Evolutionary conservation across 1,140 invertebrate genomes (phyloP).

Genomic region (Zaprionus camerounensis): DNA sequence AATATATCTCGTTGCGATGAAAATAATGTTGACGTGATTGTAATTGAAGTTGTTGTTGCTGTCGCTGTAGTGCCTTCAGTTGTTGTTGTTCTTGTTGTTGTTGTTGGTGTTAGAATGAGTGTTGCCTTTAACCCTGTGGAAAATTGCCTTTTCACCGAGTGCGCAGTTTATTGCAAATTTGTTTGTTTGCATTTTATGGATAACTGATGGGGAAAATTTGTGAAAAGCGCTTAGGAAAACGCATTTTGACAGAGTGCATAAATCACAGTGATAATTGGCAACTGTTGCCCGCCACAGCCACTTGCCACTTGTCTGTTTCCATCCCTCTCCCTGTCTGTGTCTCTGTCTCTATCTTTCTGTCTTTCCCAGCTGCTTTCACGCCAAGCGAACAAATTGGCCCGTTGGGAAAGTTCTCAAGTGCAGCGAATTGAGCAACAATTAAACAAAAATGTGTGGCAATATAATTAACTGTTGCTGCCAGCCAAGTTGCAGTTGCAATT

Average conservation of each 20-base stretch:
- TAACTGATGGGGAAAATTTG: constrained; percentile 76
- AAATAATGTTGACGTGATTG: constrained; percentile 82
- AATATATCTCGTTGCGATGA: constrained; percentile 81
- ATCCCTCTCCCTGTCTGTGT: not conserved
- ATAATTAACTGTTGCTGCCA: constrained; percentile 26
- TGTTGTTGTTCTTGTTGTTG: constrained; percentile 33
- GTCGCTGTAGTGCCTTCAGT: constrained; percentile 23
- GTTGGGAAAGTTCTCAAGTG: constrained; percentile 59
- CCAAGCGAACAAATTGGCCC: constrained; percentile 13
- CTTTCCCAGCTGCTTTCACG: constrained; percentile 60
- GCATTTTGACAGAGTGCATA: constrained; percentile 72
- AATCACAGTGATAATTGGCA: constrained; percentile 78
- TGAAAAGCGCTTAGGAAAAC: constrained; percentile 77
- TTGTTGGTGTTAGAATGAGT: constrained; percentile 45
- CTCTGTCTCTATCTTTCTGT: not conserved
- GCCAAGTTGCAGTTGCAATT: constrained; percentile 2
- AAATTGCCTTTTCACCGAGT: constrained; percentile 76
- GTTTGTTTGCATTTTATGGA: constrained; percentile 73
- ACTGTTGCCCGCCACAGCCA: constrained; percentile 50
- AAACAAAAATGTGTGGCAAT: constrained; percentile 54
- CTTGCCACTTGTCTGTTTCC: not conserved
- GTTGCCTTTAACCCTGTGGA: constrained; percentile 71
- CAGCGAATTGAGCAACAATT: constrained; percentile 56
- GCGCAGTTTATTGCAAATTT: constrained; percentile 81
- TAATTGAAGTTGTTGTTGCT: constrained; percentile 73